These are phyloP conservation scores for Tupaia tana DNA, from an alignment of 2,113 vertebrate genomes.

Conservation along the genomic window DNA sequence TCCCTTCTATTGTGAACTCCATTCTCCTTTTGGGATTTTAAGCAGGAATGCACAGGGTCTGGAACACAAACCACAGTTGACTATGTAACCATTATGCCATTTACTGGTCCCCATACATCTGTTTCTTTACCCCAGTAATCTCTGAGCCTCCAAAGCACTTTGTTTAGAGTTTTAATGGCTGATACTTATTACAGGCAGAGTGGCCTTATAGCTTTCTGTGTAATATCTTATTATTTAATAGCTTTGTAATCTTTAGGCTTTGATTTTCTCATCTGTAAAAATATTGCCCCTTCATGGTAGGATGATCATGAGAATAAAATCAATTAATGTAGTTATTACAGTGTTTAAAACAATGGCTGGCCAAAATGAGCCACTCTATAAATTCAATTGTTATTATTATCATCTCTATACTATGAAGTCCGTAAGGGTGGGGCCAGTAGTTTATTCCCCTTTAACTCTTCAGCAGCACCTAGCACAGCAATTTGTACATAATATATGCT, in stretches of 20 bases:
- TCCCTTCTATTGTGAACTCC: too few species aligned
- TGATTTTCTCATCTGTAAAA: slow-evolving; percentile 5
- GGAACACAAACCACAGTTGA: too few species aligned
- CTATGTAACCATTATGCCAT: too few species aligned
- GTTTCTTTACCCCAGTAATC: not conserved
- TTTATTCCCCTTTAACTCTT: not conserved
- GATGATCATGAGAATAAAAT: not conserved
- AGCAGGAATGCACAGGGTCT: too few species aligned
- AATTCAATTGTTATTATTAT: not conserved
- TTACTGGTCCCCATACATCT: not conserved
- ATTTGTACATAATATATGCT: not conserved
- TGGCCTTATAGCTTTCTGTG: not conserved
- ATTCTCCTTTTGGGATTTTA: too few species aligned
- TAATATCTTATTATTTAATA: not conserved
- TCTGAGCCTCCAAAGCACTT: not conserved
- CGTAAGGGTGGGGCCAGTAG: not conserved
- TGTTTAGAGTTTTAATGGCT: not conserved
- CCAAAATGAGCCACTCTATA: not conserved
- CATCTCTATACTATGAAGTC: not conserved
- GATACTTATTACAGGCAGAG: not conserved
- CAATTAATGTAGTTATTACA: not conserved
- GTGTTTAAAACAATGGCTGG: slow-evolving; percentile 25
- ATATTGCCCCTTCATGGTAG: not conserved
- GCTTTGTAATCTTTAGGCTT: not conserved
- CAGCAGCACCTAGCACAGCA: not conserved